Base-by-base conservation (phyloP, 2,888 invertebrate species). In the Thera britannica region DNA sequence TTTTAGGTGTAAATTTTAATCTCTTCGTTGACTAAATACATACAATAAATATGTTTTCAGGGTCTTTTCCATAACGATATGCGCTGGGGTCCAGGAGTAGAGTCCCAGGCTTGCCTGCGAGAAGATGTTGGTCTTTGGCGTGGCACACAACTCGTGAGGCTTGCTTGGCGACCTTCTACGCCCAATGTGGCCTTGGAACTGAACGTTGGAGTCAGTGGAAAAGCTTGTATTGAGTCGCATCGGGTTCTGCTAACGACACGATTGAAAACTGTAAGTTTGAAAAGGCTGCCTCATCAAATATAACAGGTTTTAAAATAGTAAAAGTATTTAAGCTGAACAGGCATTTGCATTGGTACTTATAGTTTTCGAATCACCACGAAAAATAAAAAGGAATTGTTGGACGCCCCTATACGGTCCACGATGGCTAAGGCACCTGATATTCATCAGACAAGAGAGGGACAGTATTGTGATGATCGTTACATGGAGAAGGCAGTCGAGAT, bases 61-160 rank as follows among this genome's bases (percentile, higher is more conserved):
- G 95, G 95, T 35, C 72, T 95, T 11, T 95, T 90, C 77, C 85
- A 90, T 75, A 81, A 86, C n/a, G 93, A 95, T 75, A 67, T 83
- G 8, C 91, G 95, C 34, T 95, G 92, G 85, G 95, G 95, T 48
- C 95, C 95, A 0, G 95, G 95, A 0, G 81, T 95, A 8, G 86
- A 92, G 56, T 89, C 91, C 0, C 82, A 93, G 65, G 71, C 88
- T 0, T 79, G 88, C 72, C 85, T 90, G 0, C 81, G 73, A 5
- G 94, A 94, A 73, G 92, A 95, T 75, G 94, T 95, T 0, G 95
- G 95, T 0, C 76, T 95, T 9, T 95, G 95, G 95, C 77, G 88
- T 3, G 94, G 93, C 0, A 81, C 75, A 1, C 87, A 88, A 68
- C 84, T 95, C 41, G 76, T 94, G 0, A 83, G 95, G 38, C 79